Percentiles rank a stretch among this genome's conserved stretches.
Evolutionary conservation across 2,797 vertebrate species (phyloP).

Genomic region (Nannoperca obscura): DNA sequence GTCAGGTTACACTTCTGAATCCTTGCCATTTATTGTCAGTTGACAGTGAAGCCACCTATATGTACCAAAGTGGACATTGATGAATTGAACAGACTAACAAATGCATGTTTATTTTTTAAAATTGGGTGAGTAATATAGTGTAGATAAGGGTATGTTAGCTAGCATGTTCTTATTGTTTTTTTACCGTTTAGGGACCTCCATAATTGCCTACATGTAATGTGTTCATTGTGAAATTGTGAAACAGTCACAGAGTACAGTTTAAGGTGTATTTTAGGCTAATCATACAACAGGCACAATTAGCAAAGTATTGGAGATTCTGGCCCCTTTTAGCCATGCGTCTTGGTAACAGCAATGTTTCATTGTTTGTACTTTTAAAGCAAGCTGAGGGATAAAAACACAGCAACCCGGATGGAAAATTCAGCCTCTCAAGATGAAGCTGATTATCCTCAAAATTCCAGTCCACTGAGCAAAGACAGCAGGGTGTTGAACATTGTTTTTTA

Average conservation of each 20-base stretch:
- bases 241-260: background rate
- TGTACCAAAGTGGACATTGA: background rate
- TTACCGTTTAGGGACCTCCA: background rate
- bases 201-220: background rate
- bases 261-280: background rate
- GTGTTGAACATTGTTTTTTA: slow-evolving; percentile 47
- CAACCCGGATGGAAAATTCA: slow-evolving; percentile 74
- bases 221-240: background rate
- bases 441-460: slow-evolving; percentile 64
- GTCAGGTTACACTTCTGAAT: background rate
- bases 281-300: background rate
- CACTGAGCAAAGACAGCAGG: slow-evolving; percentile 49
- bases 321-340: slow-evolving; percentile 20
- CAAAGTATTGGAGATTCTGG: slow-evolving; percentile 18
- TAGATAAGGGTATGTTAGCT: background rate
- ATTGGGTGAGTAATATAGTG: background rate
- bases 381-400: slow-evolving; percentile 58
- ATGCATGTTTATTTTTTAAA: background rate
- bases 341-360: slow-evolving; percentile 47
- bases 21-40: background rate
- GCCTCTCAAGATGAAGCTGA: slow-evolving; percentile 71
- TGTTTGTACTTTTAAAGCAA: slow-evolving; percentile 68
- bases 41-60: background rate
- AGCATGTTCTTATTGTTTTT: background rate
- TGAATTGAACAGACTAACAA: background rate